These are phyloP conservation scores for Endotricha flammealis DNA, from an alignment of 2,888 invertebrate species.

Conservation along the genomic window DNA sequence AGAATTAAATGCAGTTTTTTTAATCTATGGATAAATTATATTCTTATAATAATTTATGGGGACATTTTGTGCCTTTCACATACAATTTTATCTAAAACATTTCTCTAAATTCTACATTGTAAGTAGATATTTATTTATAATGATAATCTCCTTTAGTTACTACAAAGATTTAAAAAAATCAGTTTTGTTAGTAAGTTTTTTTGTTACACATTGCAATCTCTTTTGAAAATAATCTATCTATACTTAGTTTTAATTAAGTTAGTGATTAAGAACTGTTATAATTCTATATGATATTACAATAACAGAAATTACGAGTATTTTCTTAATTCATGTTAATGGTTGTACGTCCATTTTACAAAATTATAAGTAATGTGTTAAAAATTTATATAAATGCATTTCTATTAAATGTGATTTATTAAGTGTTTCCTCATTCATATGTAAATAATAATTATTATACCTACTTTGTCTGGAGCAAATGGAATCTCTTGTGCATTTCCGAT, in stretches of 20 bases:
- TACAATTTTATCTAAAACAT: too few species aligned
- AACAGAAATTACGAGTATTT: constrained; percentile 49
- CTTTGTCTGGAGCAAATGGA: constrained; percentile 57
- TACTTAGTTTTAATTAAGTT: constrained; percentile 56
- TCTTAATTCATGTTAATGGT: constrained; percentile 56
- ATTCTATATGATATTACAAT: constrained; percentile 41
- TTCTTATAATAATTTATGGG: too few species aligned
- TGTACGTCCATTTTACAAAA: constrained; percentile 67
- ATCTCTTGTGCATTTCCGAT: constrained; percentile 71
- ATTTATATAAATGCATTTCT: constrained; percentile 56
- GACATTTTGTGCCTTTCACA: too few species aligned
- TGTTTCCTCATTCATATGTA: constrained; percentile 48
- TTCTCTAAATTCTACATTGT: too few species aligned
- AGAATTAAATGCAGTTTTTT: too few species aligned
- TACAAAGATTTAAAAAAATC: not conserved
- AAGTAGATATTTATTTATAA: too few species aligned
- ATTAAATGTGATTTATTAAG: constrained; percentile 47
- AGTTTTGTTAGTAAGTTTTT: constrained; percentile 5
- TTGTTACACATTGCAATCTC: constrained; percentile 9
- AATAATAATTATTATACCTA: constrained; percentile 38
- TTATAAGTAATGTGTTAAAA: constrained; percentile 37
- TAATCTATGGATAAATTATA: too few species aligned
- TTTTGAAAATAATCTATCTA: not conserved
- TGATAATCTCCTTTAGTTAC: too few species aligned
- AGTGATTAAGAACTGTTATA: constrained; percentile 60